phyloP scores from a whole-genome alignment of 2,797 vertebrate species.

The Potorous gilbertii region DNA sequence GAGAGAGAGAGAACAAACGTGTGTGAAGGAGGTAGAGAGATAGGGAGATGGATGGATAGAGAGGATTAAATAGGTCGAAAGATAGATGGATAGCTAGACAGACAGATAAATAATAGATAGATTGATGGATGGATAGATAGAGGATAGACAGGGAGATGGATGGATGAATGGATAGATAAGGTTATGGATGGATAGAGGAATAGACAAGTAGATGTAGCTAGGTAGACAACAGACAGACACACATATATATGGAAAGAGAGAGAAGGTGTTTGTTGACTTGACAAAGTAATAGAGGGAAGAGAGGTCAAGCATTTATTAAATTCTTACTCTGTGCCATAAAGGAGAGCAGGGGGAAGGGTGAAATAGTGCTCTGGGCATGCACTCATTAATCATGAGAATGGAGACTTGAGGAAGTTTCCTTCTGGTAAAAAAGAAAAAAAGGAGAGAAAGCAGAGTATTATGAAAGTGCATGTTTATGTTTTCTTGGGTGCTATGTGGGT shows the following conservation, averaged over 20 bases:
- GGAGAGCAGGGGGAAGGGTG: neutral
- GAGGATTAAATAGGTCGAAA: no score
- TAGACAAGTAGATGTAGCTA: neutral
- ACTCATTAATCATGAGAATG: neutral
- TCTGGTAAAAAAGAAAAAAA: neutral
- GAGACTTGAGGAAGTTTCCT: neutral
- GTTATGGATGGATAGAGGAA: neutral
- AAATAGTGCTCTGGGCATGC: neutral
- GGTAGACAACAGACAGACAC: neutral
- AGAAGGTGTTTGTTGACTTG: neutral
- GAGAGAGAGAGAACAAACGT: neutral
- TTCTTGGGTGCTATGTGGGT: neutral
- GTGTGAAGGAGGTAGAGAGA: neutral
- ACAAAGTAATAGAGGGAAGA: neutral
- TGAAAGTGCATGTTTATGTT: neutral
- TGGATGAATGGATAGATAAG: no score
- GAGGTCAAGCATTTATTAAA: neutral
- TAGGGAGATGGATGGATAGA: neutral
- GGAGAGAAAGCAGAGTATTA: neutral
- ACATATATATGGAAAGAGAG: no score
- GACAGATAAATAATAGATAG: no score
- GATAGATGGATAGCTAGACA: no score
- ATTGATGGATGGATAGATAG: no score
- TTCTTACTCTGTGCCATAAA: neutral
- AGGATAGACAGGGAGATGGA: neutral